Evolutionary conservation across 2,113 vertebrate species (phyloP).

Genomic region (Tachysurus vachellii): DNA sequence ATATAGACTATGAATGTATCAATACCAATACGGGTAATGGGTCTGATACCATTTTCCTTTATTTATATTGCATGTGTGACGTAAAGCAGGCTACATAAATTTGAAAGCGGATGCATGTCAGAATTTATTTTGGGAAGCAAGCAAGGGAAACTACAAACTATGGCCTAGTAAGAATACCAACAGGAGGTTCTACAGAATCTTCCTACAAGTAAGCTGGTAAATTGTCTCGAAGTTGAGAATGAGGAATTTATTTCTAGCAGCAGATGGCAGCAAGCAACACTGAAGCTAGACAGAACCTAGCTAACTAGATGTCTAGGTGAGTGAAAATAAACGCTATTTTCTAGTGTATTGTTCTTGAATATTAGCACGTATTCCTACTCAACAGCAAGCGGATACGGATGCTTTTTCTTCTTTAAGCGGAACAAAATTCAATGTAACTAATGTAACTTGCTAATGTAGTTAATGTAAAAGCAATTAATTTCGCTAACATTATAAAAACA

Average conservation of each 20-base stretch:
- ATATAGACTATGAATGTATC: no score
- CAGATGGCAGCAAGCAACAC: not conserved
- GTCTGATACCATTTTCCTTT: no score
- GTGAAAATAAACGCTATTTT: not conserved
- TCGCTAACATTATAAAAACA: no score
- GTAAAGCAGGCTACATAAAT: not conserved
- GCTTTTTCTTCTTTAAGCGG: no score
- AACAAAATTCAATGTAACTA: not conserved
- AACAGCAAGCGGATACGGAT: no score
- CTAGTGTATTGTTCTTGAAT: not conserved
- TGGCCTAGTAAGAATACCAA: not conserved
- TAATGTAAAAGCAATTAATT: no score
- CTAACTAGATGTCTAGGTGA: not conserved
- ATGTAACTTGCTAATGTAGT: no score
- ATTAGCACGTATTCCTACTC: not conserved
- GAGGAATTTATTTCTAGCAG: not conserved
- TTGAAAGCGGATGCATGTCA: not conserved
- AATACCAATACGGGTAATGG: no score
- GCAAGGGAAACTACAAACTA: not conserved
- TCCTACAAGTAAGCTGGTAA: not conserved
- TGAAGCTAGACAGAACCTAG: not conserved
- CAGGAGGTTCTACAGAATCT: not conserved
- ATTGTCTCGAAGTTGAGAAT: not conserved
- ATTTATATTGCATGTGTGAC: not conserved
- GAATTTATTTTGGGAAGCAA: not conserved